phyloP scores from a whole-genome alignment of 2,888 invertebrate genomes.

The Drosophila mettleri region DNA sequence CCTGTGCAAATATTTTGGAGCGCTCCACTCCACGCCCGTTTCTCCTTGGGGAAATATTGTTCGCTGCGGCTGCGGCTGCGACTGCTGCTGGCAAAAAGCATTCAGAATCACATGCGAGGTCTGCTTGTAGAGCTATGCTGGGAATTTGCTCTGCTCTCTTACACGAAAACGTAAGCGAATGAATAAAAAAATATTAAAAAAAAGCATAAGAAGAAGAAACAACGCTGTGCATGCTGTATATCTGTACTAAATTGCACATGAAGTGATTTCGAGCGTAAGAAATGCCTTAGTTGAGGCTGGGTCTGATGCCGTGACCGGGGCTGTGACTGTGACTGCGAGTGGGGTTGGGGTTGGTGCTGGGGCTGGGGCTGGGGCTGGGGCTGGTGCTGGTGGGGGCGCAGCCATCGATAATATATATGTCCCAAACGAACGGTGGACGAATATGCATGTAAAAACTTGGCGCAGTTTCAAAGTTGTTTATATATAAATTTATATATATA shows the following conservation, averaged over 20 bases:
- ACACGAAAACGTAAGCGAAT: slow-evolving; percentile 42
- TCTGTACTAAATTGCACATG: slow-evolving; percentile 79
- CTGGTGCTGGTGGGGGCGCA: slow-evolving; percentile 16
- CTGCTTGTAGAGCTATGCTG: slow-evolving; percentile 67
- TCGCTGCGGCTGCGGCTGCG: slow-evolving; percentile 23
- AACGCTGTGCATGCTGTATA: slow-evolving; percentile 48
- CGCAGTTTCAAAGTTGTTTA: slow-evolving; percentile 72
- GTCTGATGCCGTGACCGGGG: slow-evolving; percentile 5
- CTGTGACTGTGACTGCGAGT: slow-evolving; percentile 1
- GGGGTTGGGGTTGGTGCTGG: slow-evolving; percentile 5
- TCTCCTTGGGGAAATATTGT: slow-evolving; percentile 58
- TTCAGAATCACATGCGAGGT: slow-evolving; percentile 57
- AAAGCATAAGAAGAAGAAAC: slow-evolving; percentile 25
- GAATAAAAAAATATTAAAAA: slow-evolving; percentile 26
- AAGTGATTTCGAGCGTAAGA: slow-evolving; percentile 80
- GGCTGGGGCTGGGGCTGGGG: slow-evolving; percentile 6
- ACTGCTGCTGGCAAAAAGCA: slow-evolving; percentile 34
- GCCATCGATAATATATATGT: slow-evolving; percentile 59
- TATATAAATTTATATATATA: slow-evolving; percentile 17
- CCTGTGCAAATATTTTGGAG: slow-evolving; percentile 72
- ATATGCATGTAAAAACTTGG: slow-evolving; percentile 75
- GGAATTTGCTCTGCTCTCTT: slow-evolving; percentile 65
- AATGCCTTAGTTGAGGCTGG: slow-evolving; percentile 46
- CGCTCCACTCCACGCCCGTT: slow-evolving; percentile 2
- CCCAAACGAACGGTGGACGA: slow-evolving; percentile 27